Evolutionary conservation across 1,140 invertebrate species (phyloP).

Genomic region (Venustaconcha ellipsiformis): DNA sequence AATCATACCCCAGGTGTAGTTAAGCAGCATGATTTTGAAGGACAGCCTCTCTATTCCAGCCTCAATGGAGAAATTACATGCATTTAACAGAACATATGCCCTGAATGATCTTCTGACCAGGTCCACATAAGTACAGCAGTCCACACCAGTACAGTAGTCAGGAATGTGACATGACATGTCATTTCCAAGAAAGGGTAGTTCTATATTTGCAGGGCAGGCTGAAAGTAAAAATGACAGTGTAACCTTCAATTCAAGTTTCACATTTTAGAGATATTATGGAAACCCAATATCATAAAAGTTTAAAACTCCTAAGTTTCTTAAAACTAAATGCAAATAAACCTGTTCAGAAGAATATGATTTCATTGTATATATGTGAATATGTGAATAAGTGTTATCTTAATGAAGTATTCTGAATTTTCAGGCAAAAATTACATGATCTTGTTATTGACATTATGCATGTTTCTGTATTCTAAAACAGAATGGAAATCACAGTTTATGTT

Average conservation of each 20-base stretch:
- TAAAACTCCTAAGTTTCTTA: too few relatives aligned
- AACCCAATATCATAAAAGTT: too few relatives aligned
- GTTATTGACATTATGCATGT: too few relatives aligned
- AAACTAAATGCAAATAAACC: too few relatives aligned
- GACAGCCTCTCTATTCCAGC: constrained; percentile 37
- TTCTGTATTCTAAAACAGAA: too few relatives aligned
- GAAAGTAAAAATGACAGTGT: not conserved
- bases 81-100: constrained; percentile 29
- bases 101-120: constrained; percentile 30
- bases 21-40: constrained; percentile 14
- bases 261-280: not conserved
- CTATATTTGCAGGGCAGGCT: constrained; percentile 14
- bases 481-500: too few relatives aligned
- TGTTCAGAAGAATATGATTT: too few relatives aligned
- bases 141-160: constrained; percentile 28
- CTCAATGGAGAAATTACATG: constrained; percentile 30
- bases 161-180: constrained; percentile 27
- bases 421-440: too few relatives aligned
- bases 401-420: too few relatives aligned
- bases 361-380: too few relatives aligned
- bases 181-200: constrained; percentile 21
- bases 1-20: constrained; percentile 33
- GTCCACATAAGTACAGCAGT: constrained; percentile 30
- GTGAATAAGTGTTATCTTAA: too few relatives aligned
- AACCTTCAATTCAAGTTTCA: not conserved